Evolutionary conservation across 2,797 vertebrate genomes (phyloP), one percentile per base, ranked within the genome.

Genomic region (Lindbergichthys nudifrons): DNA sequence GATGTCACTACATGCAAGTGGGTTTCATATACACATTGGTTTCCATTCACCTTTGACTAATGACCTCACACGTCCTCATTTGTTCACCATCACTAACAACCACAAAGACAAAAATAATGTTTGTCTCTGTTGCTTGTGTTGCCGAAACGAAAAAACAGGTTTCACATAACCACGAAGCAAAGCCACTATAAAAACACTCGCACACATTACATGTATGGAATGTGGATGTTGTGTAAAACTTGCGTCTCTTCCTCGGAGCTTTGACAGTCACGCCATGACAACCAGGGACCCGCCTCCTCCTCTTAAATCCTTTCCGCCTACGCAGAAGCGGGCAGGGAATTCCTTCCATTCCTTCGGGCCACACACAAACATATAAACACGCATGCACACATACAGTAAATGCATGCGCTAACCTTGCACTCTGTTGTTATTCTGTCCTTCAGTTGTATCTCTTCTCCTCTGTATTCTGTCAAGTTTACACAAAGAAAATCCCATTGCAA

Each of bases 271-370:
- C 52, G 14, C 75, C 63, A 66, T 67, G 72, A 67, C 70, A 64
- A 56, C 69, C 63, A 67, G 67, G 21, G 45, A 74, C 70, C 68
- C 0, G 30, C 65, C 15, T 23, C 75, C 79, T 70, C 75, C 81
- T 58, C 70, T 65, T n/a, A 75, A 82, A 72, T 79, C 74, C 53
- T 70, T 67, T 2, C 67, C 58, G 51, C 82, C 87, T 77, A 65
- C 65, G 13, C 65, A 75, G 75, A 73, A 58, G 65, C 59, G 47
- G 77, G 61, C 87, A 73, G 82, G 83, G 88, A 93, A 93, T 93
- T 93, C 88, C 87, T 91, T 66, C 79, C 92, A 93, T 93, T 93
- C 88, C 87, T 91, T 66, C 79, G 19, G 32, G 78, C 81, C 87
- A 86, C 69, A 53, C 51, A 48, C 72, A 74, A 75, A 81, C 82